Conservation (phyloP, 2,113 vertebrate genomes). For the Hippocampus abdominalis region DNA sequence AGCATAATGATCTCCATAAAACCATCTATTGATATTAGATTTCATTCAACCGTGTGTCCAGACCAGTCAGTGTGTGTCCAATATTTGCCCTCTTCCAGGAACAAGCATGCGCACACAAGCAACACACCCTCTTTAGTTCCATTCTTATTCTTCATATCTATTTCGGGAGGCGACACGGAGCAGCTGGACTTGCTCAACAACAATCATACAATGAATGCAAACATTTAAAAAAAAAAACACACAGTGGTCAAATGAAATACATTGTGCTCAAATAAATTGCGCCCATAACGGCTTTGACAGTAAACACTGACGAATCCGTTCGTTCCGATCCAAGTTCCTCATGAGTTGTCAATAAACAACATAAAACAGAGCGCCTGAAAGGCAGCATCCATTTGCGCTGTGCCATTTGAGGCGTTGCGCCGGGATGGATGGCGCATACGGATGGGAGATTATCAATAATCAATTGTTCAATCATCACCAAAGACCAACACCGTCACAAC, state of each 20-base stretch:
- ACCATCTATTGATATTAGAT: not conserved
- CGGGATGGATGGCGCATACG: slow-evolving; percentile 23
- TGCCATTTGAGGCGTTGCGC: not conserved
- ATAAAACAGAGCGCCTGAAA: slow-evolving; percentile 15
- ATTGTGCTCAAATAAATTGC: not conserved
- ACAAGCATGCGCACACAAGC: not conserved
- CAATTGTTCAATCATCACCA: slow-evolving; percentile 58
- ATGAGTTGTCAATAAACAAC: slow-evolving; percentile 27
- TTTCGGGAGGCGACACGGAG: slow-evolving; percentile 49
- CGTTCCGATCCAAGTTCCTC: slow-evolving; percentile 16
- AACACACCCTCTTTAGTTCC: slow-evolving; percentile 42
- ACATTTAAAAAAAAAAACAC: not conserved
- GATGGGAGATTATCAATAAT: slow-evolving; percentile 63
- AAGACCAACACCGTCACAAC: slow-evolving; percentile 31
- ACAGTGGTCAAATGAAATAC: not conserved
- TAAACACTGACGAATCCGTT: slow-evolving; percentile 1
- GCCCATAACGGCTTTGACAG: not conserved
- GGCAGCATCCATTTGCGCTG: slow-evolving; percentile 33
- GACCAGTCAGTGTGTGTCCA: not conserved
- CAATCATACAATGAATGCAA: not conserved
- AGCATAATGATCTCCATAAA: not conserved
- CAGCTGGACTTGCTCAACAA: slow-evolving; percentile 49
- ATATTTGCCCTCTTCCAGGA: not conserved
- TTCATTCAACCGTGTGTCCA: not conserved
- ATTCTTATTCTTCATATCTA: slow-evolving; percentile 56